phyloP scores from a whole-genome alignment of 2,113 vertebrate species.

The Xiphias gladius region DNA sequence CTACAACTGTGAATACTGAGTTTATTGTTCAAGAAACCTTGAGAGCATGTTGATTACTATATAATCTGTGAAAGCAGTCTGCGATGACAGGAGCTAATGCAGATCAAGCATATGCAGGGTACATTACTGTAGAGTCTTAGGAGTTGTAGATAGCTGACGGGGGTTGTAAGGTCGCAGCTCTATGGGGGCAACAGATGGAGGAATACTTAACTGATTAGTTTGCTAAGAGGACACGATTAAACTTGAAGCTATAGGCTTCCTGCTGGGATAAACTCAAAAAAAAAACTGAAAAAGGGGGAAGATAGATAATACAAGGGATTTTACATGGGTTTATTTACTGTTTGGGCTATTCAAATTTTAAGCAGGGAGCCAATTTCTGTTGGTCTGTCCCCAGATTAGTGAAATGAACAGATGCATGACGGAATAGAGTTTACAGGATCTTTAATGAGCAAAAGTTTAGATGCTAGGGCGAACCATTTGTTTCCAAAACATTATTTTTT shows the following conservation, averaged over 20 bases:
- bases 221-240: slow-evolving; percentile 62
- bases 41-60: not conserved
- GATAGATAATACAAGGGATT: slow-evolving; percentile 31
- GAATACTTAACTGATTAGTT: slow-evolving; percentile 72
- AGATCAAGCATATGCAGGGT: slow-evolving; percentile 25
- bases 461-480: not conserved
- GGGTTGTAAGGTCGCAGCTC: slow-evolving; percentile 50
- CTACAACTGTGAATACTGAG: not conserved
- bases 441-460: not conserved
- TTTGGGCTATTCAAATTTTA: not conserved
- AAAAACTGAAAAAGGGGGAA: slow-evolving; percentile 46
- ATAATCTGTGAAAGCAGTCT: slow-evolving; percentile 20
- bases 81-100: slow-evolving; percentile 29
- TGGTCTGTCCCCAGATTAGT: not conserved
- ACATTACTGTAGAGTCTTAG: slow-evolving; percentile 44
- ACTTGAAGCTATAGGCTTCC: slow-evolving; percentile 41
- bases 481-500: not conserved
- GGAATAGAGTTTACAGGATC: not conserved
- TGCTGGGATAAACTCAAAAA: slow-evolving; percentile 29
- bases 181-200: slow-evolving; percentile 71
- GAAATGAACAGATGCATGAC: not conserved
- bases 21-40: slow-evolving; percentile 8
- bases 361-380: not conserved
- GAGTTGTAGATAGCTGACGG: slow-evolving; percentile 29
- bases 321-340: not conserved